Conservation (phyloP, 2,113 vertebrate genomes). For the Antechinus flavipes region DNA sequence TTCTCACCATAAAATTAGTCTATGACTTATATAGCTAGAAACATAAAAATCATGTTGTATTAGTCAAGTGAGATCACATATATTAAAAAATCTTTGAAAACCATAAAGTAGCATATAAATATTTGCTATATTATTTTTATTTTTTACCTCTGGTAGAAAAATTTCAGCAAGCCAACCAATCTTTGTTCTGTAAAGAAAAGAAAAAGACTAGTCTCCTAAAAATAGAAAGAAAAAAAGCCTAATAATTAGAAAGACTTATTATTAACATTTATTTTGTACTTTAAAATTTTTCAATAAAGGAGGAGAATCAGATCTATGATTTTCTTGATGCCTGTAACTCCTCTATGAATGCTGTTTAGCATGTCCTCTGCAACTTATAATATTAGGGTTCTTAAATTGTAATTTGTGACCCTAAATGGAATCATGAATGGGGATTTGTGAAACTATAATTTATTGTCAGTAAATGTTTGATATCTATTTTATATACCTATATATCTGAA, state of each 20-base stretch:
- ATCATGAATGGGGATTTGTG: no score
- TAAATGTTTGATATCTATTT: no score
- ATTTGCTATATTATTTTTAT: neutral
- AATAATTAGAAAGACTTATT: neutral
- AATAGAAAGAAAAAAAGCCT: rapidly evolving
- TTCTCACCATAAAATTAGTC: neutral
- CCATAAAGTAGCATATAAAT: neutral
- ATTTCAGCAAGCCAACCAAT: neutral
- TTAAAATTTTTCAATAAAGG: neutral
- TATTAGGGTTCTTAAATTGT: neutral
- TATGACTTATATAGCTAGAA: neutral
- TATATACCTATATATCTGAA: no score
- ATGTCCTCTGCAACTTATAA: neutral
- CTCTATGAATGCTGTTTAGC: neutral
- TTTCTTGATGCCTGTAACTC: neutral
- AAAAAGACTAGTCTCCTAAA: neutral
- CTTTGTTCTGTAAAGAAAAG: neutral
- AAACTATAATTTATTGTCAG: no score
- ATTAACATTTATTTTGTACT: neutral
- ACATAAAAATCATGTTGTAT: neutral
- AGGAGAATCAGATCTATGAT: neutral
- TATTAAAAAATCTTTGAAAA: neutral
- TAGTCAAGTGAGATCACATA: neutral
- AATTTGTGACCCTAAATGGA: no score
- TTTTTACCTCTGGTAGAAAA: neutral